Evolutionary conservation across 35 echinoderm and acorn worm genomes (phyloP).

Genomic region (Lytechinus variegatus): DNA sequence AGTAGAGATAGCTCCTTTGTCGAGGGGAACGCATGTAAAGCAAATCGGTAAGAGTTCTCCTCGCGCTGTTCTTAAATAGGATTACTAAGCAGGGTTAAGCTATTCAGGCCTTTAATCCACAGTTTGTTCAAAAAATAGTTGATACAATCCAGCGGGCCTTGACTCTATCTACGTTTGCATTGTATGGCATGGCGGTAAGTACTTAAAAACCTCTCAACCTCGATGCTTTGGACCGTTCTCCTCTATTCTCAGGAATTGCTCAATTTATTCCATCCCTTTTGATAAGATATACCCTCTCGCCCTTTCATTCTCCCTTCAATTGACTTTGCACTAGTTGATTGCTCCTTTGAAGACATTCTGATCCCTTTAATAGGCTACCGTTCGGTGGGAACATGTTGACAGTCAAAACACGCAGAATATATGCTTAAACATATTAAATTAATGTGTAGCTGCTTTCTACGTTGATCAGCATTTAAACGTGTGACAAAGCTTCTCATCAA

Average conservation of each 20-base stretch:
- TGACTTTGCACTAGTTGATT: constrained; percentile 1
- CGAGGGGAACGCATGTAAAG: not conserved
- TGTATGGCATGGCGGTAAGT: not conserved
- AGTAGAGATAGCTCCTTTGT: not conserved
- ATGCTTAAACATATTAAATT: too few relatives aligned
- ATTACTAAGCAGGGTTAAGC: not conserved
- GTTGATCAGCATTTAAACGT: not conserved
- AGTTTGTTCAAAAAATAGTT: constrained; percentile 16
- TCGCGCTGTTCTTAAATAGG: not conserved
- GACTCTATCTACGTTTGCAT: not conserved
- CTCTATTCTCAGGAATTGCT: constrained; percentile 1
- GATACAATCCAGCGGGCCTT: constrained; percentile 16
- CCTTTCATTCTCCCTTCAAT: not conserved
- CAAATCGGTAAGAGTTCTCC: not conserved
- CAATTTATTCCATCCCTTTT: not conserved
- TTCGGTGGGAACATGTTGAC: not conserved
- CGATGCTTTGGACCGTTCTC: not conserved
- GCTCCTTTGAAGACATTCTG: not conserved
- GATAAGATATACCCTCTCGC: not conserved
- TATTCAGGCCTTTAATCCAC: not conserved
- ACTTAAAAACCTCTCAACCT: not conserved
- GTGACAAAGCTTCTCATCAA: not conserved
- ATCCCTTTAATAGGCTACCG: not conserved
- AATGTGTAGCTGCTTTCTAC: not conserved
- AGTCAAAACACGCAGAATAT: not conserved